Base-by-base conservation (phyloP, 2,797 vertebrate genomes). In the Onychomys leucogaster region DNA sequence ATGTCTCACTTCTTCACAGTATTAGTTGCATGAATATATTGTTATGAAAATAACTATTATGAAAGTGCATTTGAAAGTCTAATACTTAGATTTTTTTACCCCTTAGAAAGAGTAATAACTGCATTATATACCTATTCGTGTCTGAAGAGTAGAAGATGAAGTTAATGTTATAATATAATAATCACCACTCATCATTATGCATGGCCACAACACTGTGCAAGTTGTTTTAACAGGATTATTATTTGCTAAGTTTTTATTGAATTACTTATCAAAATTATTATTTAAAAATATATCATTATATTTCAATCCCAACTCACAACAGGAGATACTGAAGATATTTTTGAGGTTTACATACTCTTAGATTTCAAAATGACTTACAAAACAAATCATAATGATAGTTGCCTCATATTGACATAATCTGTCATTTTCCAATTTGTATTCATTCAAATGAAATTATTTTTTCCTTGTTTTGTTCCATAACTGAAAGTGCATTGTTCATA, bases 401-500 rank as follows among this genome's bases (percentile, higher is more conserved):
- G 12, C 17, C 0, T 34, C 21, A 25, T 71, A 8, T 83, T 21
- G 6, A n/a, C 1, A 32, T 52, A 29, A 65, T 10, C 25, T 61
- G 59, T 12, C 59, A 77, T 16, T 21, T 43, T 71, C 27, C 14
- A 86, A 61, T 7, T 67, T 43, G 76, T 87, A 32, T 19, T 3
- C 43, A 4, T 41, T 83, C 59, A 46, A 67, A 49, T 57, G 41
- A 95, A 73, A 19, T 10, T 17, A 21, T 25, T 52, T 4, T 55
- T 27, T 32, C 17, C 0, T 27, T 19, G 8, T 65, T 37, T 19
- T 16, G 6, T 43, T 67, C n/a, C 41, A 29, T 34, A 82, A 89
- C 10, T 61, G 1, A 37, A 1, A 4, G 0, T 25, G 0, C 32
- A 23, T 5, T 1, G 27, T 71, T 81, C 41, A 11, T 2, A 67